Evolutionary conservation across 2,888 invertebrate species (phyloP).

Genomic region (Cerceris ruficornis): DNA sequence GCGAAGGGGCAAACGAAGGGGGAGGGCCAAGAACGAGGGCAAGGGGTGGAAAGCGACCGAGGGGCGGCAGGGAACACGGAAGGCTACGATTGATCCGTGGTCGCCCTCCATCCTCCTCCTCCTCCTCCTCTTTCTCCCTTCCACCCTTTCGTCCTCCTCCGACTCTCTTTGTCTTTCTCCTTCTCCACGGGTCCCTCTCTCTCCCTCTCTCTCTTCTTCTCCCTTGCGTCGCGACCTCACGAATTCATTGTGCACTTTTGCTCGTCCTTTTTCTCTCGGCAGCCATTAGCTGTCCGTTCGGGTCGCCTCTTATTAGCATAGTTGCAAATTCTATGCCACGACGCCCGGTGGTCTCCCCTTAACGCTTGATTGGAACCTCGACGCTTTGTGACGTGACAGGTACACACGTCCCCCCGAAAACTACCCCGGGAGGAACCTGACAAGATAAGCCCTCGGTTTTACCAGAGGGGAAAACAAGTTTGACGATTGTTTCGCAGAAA

Average conservation of each 20-base stretch:
- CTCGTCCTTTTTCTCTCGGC: slow-evolving; percentile 65
- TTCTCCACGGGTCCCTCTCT: slow-evolving; percentile 37
- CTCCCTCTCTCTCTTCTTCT: slow-evolving; percentile 42
- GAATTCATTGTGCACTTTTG: slow-evolving; percentile 75
- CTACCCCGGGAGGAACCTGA: slow-evolving; percentile 9
- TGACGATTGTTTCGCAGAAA: neutral
- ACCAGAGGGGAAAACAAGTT: neutral
- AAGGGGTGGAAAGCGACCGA: slow-evolving; percentile 75
- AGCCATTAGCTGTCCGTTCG: slow-evolving; percentile 65
- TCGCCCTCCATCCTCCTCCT: slow-evolving; percentile 72
- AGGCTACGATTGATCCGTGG: slow-evolving; percentile 80
- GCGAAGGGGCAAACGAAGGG: slow-evolving; percentile 63
- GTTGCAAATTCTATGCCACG: slow-evolving; percentile 69
- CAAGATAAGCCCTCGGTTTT: slow-evolving; percentile 24
- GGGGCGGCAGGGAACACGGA: slow-evolving; percentile 78
- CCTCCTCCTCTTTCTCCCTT: slow-evolving; percentile 59
- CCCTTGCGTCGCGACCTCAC: slow-evolving; percentile 70
- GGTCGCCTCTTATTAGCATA: slow-evolving; percentile 71
- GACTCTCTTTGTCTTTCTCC: slow-evolving; percentile 52
- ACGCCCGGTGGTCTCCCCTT: slow-evolving; percentile 64
- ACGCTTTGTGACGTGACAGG: slow-evolving; percentile 60
- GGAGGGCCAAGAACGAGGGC: slow-evolving; percentile 76
- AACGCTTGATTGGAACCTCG: slow-evolving; percentile 65
- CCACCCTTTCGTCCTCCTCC: slow-evolving; percentile 58
- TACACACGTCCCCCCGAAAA: slow-evolving; percentile 51